Base-by-base conservation (phyloP, 2,113 vertebrate genomes). In the Centropus unirufus region DNA sequence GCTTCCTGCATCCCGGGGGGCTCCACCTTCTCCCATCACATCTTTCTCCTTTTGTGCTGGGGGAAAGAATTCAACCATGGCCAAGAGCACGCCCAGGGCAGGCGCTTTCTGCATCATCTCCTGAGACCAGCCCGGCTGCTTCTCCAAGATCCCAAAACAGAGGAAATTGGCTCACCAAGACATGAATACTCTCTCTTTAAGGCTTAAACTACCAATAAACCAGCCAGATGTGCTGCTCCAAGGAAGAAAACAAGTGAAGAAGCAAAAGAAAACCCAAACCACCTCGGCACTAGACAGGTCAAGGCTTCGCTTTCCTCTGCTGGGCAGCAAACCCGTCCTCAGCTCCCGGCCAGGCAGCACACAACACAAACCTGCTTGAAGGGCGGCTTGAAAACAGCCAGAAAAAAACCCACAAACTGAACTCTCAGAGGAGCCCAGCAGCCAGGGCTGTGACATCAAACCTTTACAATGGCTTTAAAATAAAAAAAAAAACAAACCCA, bases 141-240 rank as follows among this genome's bases (percentile, higher is more conserved):
- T 26, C 61, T 77, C 55, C 12, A 32, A 74, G 42, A 44, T 18
- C 69, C 57, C 11, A 1, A 26, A 61, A 63, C 3, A 63, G 4
- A 75, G 19, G 46, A 42, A 81, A 88, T 4, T 24, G 29, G 44
- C 78, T 82, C 79, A 39, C 30, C 2, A 3, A 90, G 67, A 89
- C 80, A 90, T 22, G 23, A 73, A 81, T 29, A n/a, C 29, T 72
- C 73, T 80, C 89, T 81, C 2, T 1, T 83, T 95, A 95, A 97
- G 96, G 96, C 91, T 94, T 86, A 66, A 92, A 74, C 59, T 22
- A 87, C 87, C 72, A 34, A 84, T 12, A 49, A 46, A 83, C 78
- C 95, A 79, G 86, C 83, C 76, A 36, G 34, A 64, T 12, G 26
- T 2, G 14, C 52, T 54, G 73, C 69, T 14, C 11, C 82, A 82